phyloP scores from a whole-genome alignment of 1,140 invertebrate species.

The Psilanteris sp. region DNA sequence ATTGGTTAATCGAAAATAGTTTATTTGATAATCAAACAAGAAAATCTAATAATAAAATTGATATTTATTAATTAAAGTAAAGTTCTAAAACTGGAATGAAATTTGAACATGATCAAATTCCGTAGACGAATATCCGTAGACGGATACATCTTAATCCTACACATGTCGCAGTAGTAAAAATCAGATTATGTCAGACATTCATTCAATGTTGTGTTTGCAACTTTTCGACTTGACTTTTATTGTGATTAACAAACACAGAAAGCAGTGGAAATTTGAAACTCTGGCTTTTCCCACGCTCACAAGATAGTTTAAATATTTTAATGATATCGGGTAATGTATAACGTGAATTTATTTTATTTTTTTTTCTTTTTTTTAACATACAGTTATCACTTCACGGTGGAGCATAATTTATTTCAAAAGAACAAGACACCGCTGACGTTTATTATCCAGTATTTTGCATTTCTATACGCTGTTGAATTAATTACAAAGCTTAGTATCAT shows the following conservation, averaged over 20 bases:
- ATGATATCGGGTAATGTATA: not conserved
- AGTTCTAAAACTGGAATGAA: too few relatives aligned
- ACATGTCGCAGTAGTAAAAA: conserved; percentile 47
- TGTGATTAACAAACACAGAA: not conserved
- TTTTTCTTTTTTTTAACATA: too few relatives aligned
- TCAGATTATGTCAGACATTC: conserved; percentile 39
- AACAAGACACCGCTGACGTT: conserved; percentile 5
- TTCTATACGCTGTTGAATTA: conserved; percentile 24
- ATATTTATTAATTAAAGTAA: too few relatives aligned
- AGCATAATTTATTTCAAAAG: not conserved
- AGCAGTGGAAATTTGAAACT: too few relatives aligned
- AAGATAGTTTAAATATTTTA: not conserved
- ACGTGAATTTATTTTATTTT: too few relatives aligned
- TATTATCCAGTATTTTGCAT: conserved; percentile 10
- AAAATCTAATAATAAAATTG: too few relatives aligned
- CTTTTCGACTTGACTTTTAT: conserved; percentile 13
- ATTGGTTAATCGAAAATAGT: too few relatives aligned
- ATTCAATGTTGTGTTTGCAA: conserved; percentile 6
- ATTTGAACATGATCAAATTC: too few relatives aligned
- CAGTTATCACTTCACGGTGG: conserved; percentile 5
- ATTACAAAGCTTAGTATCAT: conserved; percentile 34
- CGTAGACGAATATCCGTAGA: too few relatives aligned
- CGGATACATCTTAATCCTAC: conserved; percentile 28
- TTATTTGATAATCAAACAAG: too few relatives aligned
- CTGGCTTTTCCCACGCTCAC: too few relatives aligned